These are phyloP conservation scores for Ganaspis brasiliensis DNA, from an alignment of 2,888 invertebrate genomes.

Conservation along the genomic window DNA sequence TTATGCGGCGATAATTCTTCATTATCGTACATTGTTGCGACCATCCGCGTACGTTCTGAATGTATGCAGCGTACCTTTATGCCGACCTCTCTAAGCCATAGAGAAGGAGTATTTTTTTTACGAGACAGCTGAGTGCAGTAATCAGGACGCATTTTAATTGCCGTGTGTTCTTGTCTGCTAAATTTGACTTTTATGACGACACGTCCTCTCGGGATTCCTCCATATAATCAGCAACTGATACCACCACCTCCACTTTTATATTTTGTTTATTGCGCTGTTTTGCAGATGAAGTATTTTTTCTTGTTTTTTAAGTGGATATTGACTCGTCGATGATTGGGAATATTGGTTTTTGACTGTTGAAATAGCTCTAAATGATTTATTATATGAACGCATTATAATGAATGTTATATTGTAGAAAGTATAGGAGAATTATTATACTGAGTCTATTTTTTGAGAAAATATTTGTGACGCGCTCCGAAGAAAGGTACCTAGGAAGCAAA, in stretches of 20 bases:
- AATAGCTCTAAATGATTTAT: no score
- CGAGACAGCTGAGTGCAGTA: slow-evolving; percentile 51
- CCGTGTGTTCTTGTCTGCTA: slow-evolving; percentile 56
- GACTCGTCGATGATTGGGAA: no score
- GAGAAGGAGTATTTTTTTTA: slow-evolving; percentile 54
- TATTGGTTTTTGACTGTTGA: no score
- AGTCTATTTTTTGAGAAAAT: no score
- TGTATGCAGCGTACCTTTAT: slow-evolving; percentile 52
- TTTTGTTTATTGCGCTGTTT: not conserved
- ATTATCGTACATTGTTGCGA: slow-evolving; percentile 80
- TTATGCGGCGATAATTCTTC: slow-evolving; percentile 79
- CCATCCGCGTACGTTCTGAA: slow-evolving; percentile 55
- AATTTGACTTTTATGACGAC: slow-evolving; percentile 53
- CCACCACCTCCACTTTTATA: slow-evolving; percentile 29
- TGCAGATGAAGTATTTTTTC: not conserved
- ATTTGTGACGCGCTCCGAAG: no score
- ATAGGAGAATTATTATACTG: no score
- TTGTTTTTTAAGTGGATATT: not conserved
- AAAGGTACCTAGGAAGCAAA: no score
- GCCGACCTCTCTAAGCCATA: slow-evolving; percentile 48
- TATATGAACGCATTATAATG: no score
- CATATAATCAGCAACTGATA: slow-evolving; percentile 32
- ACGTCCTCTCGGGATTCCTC: slow-evolving; percentile 27
- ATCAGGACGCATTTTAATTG: slow-evolving; percentile 59
- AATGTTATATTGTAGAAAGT: no score